Evolutionary conservation across 1,140 invertebrate species (phyloP), one percentile per base, ranked within the genome.

Genomic region (Pseudomyrmex concolor): DNA sequence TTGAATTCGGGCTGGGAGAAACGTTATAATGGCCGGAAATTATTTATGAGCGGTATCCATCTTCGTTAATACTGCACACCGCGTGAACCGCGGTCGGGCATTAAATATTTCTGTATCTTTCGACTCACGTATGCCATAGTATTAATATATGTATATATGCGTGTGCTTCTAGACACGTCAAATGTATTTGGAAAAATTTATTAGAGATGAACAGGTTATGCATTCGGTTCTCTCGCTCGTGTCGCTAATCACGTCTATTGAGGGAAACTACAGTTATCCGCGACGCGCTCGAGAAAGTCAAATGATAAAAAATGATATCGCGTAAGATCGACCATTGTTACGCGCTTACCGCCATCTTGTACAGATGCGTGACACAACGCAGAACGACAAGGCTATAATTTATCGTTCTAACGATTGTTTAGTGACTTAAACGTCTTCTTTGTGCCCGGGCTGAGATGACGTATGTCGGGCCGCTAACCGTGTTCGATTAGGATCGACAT

Each of bases 401-500:
- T 74, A 85, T 62, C 86, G 48, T 84, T 64, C 43, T 17, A 57
- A 63, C 54, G 66, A 84, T 86, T 80, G 70, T 88, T 88, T 55
- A 74, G 34, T 34, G 73, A 72, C 73, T 54, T 87, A 86, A 80
- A 77, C 48, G 83, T 84, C 83, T 62, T 71, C 83, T 68, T 85
- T 87, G 83, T 83, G 8, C 67, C 45, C 13, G n/a, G 1, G 9
- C 10, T 13, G 45, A 67, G 59, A 85, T 85, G 77, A 87, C 87
- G 84, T 89, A 86, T 88, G 73, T 54, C 66, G 34, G 34, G 19
- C 19, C 55, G n/a, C 78, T 45, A 63, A 86, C 76, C 77, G 68
- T 34, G 66, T 77, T 88, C 86, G 80, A 89, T 89, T 88, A 88
- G 80, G 86, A 78, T 80, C 80, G 84, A 86, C 86, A 73, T 84